A percentile compares a stretch with the other conserved stretches of the same genome.
Conservation (phyloP, 2,113 vertebrate genomes). For the Oriolus oriolus region DNA sequence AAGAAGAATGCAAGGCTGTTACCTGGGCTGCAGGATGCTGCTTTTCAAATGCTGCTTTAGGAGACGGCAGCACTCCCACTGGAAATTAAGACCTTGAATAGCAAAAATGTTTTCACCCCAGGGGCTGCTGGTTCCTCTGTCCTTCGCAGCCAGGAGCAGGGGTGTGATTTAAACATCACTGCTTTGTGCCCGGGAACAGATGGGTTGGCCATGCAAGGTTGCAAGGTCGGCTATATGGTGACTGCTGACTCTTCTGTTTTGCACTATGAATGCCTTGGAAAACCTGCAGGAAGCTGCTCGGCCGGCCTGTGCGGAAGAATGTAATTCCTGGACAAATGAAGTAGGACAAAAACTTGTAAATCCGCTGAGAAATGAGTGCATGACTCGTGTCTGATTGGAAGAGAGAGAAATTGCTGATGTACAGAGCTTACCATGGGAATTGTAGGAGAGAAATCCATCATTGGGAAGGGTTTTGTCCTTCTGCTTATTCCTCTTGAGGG, state of each 20-base stretch:
- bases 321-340: background rate
- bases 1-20: background rate
- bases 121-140: background rate
- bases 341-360: background rate
- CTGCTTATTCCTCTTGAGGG: background rate
- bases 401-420: background rate
- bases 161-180: background rate
- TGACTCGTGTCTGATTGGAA: background rate
- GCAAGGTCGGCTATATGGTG: background rate
- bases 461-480: background rate
- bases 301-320: background rate
- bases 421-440: background rate
- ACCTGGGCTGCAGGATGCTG: background rate
- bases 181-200: background rate
- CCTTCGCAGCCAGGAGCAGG: background rate
- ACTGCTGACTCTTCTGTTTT: background rate
- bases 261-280: background rate
- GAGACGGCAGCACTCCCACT: background rate
- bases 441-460: background rate
- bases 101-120: background rate
- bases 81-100: constrained; percentile 7
- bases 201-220: background rate
- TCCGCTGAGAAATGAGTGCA: background rate
- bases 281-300: background rate
- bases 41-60: background rate